Evolutionary conservation across 2,113 vertebrate species (phyloP).

Genomic region (Paraplagusia blochii): DNA sequence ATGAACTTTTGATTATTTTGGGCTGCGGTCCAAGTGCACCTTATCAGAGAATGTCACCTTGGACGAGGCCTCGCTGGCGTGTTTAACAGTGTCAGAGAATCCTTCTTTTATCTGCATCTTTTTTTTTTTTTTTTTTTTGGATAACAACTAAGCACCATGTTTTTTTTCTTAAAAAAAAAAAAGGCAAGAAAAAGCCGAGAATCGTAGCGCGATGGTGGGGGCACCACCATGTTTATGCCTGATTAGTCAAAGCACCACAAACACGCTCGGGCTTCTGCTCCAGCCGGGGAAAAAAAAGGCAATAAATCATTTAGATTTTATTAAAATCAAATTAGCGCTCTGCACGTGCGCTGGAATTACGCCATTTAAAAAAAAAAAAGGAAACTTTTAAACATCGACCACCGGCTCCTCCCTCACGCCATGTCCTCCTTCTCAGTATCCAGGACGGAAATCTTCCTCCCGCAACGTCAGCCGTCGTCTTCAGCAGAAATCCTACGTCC

Average conservation of each 20-base stretch:
- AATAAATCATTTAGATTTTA: conserved; percentile 76
- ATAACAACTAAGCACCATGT: no score
- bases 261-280: conserved; percentile 56
- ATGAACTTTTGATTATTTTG: conserved; percentile 82
- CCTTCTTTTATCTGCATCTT: conserved; percentile 65
- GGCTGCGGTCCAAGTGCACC: conserved; percentile 76
- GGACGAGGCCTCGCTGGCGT: conserved; percentile 72
- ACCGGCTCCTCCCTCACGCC: conserved; percentile 18
- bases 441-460: conserved; percentile 65
- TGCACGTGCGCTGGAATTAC: conserved; percentile 62
- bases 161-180: conserved; percentile 4
- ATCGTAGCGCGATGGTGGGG: no score
- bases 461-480: conserved; percentile 75
- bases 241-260: conserved; percentile 69
- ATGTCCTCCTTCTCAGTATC: conserved; percentile 33
- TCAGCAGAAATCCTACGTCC: conserved; percentile 32
- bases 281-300: conserved; percentile 52
- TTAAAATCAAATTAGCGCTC: conserved; percentile 69
- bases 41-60: conserved; percentile 81
- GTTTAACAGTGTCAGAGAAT: conserved; percentile 72
- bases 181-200: background rate
- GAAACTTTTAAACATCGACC: conserved; percentile 38
- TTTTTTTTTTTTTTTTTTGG: conserved; percentile 52
- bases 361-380: conserved; percentile 50
- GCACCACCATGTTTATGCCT: conserved; percentile 59